Conservation (phyloP, 2,113 vertebrate species). For the Phainopepla nitens region DNA sequence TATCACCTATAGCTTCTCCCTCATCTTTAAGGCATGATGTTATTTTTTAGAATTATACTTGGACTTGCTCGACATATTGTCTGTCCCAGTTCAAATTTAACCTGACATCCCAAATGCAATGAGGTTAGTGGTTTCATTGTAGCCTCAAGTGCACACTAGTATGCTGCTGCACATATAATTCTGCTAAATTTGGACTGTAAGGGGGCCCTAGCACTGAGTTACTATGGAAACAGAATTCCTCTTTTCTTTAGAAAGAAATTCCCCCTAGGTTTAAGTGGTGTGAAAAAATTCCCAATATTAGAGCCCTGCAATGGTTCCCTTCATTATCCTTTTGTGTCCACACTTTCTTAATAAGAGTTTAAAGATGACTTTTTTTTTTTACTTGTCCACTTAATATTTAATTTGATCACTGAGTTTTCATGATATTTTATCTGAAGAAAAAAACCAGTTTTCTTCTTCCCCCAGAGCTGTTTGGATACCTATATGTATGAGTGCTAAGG, state of each 20-base stretch:
- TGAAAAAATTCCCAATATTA: slow-evolving; percentile 18
- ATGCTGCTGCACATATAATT: slow-evolving; percentile 55
- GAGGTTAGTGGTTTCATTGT: slow-evolving; percentile 40
- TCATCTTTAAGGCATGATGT: background rate
- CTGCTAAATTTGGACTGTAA: slow-evolving; percentile 73
- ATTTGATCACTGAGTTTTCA: background rate
- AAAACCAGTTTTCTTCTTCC: background rate
- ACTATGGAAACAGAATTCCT: slow-evolving; percentile 74
- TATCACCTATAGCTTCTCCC: background rate
- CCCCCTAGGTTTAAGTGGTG: slow-evolving; percentile 57
- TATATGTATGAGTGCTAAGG: background rate
- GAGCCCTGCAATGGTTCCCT: background rate
- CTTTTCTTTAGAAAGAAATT: slow-evolving; percentile 68
- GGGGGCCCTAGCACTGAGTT: slow-evolving; percentile 65
- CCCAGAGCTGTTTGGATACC: background rate
- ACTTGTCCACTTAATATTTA: background rate
- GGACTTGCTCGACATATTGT: background rate
- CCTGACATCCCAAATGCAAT: slow-evolving; percentile 12
- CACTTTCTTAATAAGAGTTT: background rate
- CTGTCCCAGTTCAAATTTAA: background rate
- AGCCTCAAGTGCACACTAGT: slow-evolving; percentile 49
- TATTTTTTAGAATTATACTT: background rate
- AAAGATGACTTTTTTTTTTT: background rate
- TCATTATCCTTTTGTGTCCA: background rate
- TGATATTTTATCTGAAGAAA: background rate